A percentile compares a stretch with the other conserved stretches of the same genome.
These are phyloP conservation scores for Camponotus pennsylvanicus DNA, from an alignment of 1,140 invertebrate species.

Conservation along the genomic window DNA sequence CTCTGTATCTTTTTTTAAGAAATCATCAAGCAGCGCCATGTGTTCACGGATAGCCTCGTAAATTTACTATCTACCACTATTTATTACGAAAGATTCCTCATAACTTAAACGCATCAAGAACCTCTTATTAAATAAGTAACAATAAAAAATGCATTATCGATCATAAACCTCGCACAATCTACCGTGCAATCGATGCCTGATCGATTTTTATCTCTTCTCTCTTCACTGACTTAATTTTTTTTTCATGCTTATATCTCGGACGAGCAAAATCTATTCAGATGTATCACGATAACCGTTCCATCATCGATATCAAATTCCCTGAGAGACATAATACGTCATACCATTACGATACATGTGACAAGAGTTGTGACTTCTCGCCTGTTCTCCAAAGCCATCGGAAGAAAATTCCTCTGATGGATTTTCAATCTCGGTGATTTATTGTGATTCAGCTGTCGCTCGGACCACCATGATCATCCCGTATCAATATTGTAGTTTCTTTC, in stretches of 20 bases:
- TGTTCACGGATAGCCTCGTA: slow-evolving; percentile 38
- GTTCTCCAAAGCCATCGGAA: slow-evolving; percentile 53
- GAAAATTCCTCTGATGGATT: slow-evolving; percentile 72
- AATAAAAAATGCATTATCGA: slow-evolving; percentile 18
- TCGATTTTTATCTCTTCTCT: slow-evolving; percentile 27
- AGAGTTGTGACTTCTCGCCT: slow-evolving; percentile 17
- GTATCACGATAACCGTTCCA: slow-evolving; percentile 20
- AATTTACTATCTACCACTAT: slow-evolving; percentile 45
- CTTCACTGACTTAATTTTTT: not conserved
- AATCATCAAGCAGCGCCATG: slow-evolving; percentile 18
- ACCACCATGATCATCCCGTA: slow-evolving; percentile 54
- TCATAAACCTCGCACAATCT: slow-evolving; percentile 4
- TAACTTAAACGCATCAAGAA: slow-evolving; percentile 10
- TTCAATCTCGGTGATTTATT: slow-evolving; percentile 75
- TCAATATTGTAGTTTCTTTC: slow-evolving; percentile 71
- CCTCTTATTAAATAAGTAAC: slow-evolving; percentile 37
- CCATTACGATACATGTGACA: slow-evolving; percentile 36
- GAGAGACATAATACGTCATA: slow-evolving; percentile 9
- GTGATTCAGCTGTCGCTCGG: slow-evolving; percentile 48
- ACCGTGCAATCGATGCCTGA: not conserved
- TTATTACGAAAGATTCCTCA: slow-evolving; percentile 44
- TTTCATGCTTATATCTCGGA: not conserved
- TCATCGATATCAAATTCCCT: slow-evolving; percentile 36
- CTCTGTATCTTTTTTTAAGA: slow-evolving; percentile 37
- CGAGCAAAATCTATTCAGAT: slow-evolving; percentile 1